Conservation (phyloP, 2,888 invertebrate species). For the Barypeithes pellucidus region DNA sequence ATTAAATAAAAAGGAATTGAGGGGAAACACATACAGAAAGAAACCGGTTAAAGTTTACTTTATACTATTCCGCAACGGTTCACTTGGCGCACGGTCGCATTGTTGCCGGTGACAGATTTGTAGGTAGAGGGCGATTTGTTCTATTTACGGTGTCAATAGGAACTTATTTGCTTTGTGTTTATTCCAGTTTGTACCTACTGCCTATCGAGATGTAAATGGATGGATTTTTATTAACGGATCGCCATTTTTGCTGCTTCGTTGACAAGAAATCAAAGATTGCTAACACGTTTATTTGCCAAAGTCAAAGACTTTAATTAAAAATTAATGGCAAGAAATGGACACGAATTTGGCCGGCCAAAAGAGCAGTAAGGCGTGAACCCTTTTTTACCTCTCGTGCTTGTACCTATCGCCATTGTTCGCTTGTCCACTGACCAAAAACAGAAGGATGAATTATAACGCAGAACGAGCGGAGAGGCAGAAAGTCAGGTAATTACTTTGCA, state of each 20-base stretch:
- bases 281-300: slow-evolving; percentile 48
- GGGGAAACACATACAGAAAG: slow-evolving; percentile 57
- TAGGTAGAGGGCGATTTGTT: slow-evolving; percentile 59
- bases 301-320: slow-evolving; percentile 59
- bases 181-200: slow-evolving; percentile 23
- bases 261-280: neutral
- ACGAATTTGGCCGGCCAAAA: slow-evolving; percentile 53
- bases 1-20: slow-evolving; percentile 57
- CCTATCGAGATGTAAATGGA: slow-evolving; percentile 6
- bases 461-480: slow-evolving; percentile 66
- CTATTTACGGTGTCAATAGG: slow-evolving; percentile 56
- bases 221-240: slow-evolving; percentile 6
- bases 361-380: slow-evolving; percentile 55
- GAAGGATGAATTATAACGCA: slow-evolving; percentile 69
- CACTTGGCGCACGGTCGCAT: slow-evolving; percentile 57
- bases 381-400: slow-evolving; percentile 50
- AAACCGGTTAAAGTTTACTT: slow-evolving; percentile 59
- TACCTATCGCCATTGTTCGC: slow-evolving; percentile 64
- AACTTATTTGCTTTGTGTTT: slow-evolving; percentile 50
- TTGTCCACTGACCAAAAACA: slow-evolving; percentile 68
- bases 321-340: slow-evolving; percentile 60
- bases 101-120: slow-evolving; percentile 60
- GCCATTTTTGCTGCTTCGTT: too few relatives aligned
- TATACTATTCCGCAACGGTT: slow-evolving; percentile 58
- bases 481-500: slow-evolving; percentile 72